Evolutionary conservation across 2,888 invertebrate genomes (phyloP).

Genomic region (Strigamia transsilvanica): DNA sequence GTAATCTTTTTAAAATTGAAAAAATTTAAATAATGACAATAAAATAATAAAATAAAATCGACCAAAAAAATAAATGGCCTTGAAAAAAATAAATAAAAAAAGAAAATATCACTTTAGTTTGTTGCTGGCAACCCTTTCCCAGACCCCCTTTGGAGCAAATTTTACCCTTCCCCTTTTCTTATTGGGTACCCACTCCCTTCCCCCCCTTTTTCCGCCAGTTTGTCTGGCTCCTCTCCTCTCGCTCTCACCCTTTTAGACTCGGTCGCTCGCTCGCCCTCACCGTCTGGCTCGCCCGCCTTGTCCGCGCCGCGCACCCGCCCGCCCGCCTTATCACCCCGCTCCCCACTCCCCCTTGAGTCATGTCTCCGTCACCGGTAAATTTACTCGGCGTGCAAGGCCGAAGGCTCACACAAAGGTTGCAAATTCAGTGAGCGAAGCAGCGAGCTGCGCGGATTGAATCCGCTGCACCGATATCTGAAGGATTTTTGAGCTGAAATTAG

Average conservation of each 20-base stretch:
- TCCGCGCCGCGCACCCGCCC: constrained; percentile 14
- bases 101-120: background rate
- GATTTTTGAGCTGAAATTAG: constrained; percentile 29
- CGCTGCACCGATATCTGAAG: constrained; percentile 40
- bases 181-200: constrained; percentile 13
- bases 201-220: constrained; percentile 36
- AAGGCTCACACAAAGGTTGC: constrained; percentile 30
- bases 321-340: constrained; percentile 34
- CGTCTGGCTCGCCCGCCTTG: constrained; percentile 32
- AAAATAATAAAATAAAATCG: background rate
- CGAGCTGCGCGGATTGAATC: constrained; percentile 28
- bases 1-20: no score
- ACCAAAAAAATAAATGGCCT: background rate
- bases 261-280: constrained; percentile 21
- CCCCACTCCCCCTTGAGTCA: constrained; percentile 23
- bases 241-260: constrained; percentile 41
- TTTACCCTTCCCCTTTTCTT: constrained; percentile 39
- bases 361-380: constrained; percentile 40
- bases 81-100: background rate
- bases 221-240: constrained; percentile 40
- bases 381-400: constrained; percentile 33
- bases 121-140: background rate
- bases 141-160: background rate
- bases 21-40: no score
- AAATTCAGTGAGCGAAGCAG: constrained; percentile 40